phyloP scores from a whole-genome alignment of 1,140 invertebrate species.

The Drosophila carrolli region DNA sequence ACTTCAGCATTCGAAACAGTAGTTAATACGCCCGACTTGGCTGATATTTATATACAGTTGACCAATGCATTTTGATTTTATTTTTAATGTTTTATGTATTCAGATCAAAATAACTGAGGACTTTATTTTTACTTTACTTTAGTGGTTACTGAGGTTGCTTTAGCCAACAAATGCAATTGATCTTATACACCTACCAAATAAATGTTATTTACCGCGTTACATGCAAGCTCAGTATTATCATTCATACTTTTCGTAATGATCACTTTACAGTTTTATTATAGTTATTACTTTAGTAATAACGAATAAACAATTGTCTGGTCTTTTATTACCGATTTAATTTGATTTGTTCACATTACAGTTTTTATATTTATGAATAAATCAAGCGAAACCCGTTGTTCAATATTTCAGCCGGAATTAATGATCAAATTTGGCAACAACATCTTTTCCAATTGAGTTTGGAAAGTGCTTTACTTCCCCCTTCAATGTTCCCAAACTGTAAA shows the following conservation, averaged over 20 bases:
- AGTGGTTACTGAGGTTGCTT: too few relatives aligned
- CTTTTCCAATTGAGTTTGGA: neutral
- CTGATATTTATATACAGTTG: neutral
- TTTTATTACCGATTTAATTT: neutral
- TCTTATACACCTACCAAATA: too few relatives aligned
- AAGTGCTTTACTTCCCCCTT: neutral
- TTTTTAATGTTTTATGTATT: constrained; percentile 1
- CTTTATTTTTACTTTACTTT: too few relatives aligned
- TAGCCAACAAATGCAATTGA: too few relatives aligned
- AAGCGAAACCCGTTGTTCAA: neutral
- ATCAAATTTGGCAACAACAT: neutral
- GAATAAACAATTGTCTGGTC: too few relatives aligned
- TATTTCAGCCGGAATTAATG: neutral
- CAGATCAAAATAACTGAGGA: too few relatives aligned
- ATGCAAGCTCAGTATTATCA: too few relatives aligned
- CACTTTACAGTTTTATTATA: too few relatives aligned
- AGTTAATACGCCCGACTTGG: neutral
- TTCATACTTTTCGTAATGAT: too few relatives aligned
- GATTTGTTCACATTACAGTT: neutral
- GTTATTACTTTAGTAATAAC: too few relatives aligned
- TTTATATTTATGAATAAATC: neutral
- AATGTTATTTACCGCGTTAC: too few relatives aligned
- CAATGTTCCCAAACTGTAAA: neutral
- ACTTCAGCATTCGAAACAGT: constrained; percentile 8
- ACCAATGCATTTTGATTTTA: neutral